Base-by-base conservation (phyloP, 2,797 vertebrate species). In the Naso thynnoides region DNA sequence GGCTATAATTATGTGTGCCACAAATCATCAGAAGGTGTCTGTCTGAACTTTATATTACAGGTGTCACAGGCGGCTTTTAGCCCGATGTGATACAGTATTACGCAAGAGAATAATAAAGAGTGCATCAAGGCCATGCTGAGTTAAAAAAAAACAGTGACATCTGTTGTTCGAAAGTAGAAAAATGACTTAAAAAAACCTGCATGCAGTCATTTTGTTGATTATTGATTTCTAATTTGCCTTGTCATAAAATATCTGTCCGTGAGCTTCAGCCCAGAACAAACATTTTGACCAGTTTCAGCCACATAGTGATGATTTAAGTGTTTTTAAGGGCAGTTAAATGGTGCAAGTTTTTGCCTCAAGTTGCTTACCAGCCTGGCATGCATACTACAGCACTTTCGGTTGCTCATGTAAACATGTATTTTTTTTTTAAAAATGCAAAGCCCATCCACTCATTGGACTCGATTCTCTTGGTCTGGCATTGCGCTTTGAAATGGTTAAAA, bases 1-100 rank as follows among this genome's bases (percentile, higher is more conserved):
- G 13, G 15, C 75, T 42, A 73, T 47, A 59, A 82, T 84, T 78
- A 82, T 56, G 71, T 42, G 56, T 0, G 39, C 3, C 18, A 85
- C 71, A 78, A 85, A 89, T 88, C 83, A 84, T 56, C 15, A 0
- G 14, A 23, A 59, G 47, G 44, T 24, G 76, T 70, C 44, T 6
- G n/a, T 48, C 45, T 73, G 26, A 82, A 84, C 74, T 79, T 61
- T 58, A 41, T 47, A 73, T 72, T 36, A 24, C 62, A 53, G 67
- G 21, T 4, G 0, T 23, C 55, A 67, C 84, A 82, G 80, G 73
- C 74, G 81, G 41, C 54, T 16, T 47, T 79, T 74, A 77, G 67
- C 36, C 0, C 2, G 16, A 64, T 45, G 31, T 33, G 31, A 63
- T 23, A 21, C 31, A 9, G 23, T 1, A 19, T 57, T 63, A 60